Evolutionary conservation across 2,113 vertebrate species (phyloP), one percentile per base, ranked within the genome.

Genomic region (Clarias gariepinus): DNA sequence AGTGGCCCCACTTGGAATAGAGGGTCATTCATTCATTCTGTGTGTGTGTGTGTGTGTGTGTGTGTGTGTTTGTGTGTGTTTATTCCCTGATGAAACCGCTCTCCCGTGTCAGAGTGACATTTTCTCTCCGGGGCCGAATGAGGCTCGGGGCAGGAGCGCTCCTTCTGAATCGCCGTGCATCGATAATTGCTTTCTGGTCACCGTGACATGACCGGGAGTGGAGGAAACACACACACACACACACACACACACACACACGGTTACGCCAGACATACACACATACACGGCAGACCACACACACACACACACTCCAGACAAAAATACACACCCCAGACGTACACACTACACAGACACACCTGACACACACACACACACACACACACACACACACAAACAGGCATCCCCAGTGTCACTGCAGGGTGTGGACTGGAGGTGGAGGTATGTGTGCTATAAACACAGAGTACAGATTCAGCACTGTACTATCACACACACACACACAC

Each of bases 141-240:
- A 86, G 82, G 83, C 73, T 53, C 19, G 47, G 69, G 41, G 74
- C 73, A 84, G 33, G 58, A 88, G 85, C 58, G 84, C 87, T 89
- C 85, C 68, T 66, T 69, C 66, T 88, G 81, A 78, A 90, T 87
- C 60, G 92, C 91, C 93, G 93, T 91, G 91, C 85, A 90, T 88
- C 71, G 89, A 93, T 94, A 94, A 95, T 94, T 95, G 92, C 93
- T 94, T 93, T 92, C 92, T 90, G 93, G 95, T 97, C 95, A 96
- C 89, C 89, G 47, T 93, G 94, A 96, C 94, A 94, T 90, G 90
- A 92, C 89, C 79, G 88, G 91, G 89, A 57, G n/a, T 68, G 81
- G 58, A 23, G 30, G 41, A 86, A 53, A 69, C 30, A 81, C 84
- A 83, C 52, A 47, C 21, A 73, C 74, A 86, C 74, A 83, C 82